Conservation (phyloP, 2,888 invertebrate genomes). For the Pyrochroa serraticornis region DNA sequence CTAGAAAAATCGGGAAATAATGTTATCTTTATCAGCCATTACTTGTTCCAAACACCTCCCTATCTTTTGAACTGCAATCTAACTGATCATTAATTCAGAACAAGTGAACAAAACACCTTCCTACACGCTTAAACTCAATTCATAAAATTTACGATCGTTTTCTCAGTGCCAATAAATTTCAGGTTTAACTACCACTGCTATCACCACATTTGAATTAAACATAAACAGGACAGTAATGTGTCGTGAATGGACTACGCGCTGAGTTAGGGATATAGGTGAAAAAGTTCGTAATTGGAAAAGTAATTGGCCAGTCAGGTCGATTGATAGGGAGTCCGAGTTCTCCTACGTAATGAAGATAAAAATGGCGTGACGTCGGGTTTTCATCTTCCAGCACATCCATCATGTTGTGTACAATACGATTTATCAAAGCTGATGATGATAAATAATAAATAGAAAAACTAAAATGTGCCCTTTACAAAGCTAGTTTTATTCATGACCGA, state of each 20-base stretch:
- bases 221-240: too few relatives aligned
- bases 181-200: slow-evolving; percentile 1
- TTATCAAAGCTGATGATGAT: slow-evolving; percentile 37
- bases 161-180: slow-evolving; percentile 3
- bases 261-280: too few relatives aligned
- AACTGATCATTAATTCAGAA: slow-evolving; percentile 12
- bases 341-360: slow-evolving; percentile 37
- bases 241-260: too few relatives aligned
- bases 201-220: too few relatives aligned
- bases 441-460: slow-evolving; percentile 37
- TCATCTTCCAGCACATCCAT: slow-evolving; percentile 40
- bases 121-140: slow-evolving; percentile 8
- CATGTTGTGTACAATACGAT: slow-evolving; percentile 38
- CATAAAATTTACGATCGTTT: slow-evolving; percentile 9
- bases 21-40: slow-evolving; percentile 6
- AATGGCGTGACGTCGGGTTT: slow-evolving; percentile 40
- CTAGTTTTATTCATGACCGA: slow-evolving; percentile 11
- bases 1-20: neutral
- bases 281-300: too few relatives aligned
- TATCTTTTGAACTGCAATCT: slow-evolving; percentile 6
- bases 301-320: too few relatives aligned
- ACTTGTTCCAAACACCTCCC: slow-evolving; percentile 3
- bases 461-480: slow-evolving; percentile 14
- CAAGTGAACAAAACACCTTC: slow-evolving; percentile 10
- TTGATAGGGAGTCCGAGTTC: too few relatives aligned